Conservation (phyloP, 2,113 vertebrate species). For the Orientallactaga bullata region DNA sequence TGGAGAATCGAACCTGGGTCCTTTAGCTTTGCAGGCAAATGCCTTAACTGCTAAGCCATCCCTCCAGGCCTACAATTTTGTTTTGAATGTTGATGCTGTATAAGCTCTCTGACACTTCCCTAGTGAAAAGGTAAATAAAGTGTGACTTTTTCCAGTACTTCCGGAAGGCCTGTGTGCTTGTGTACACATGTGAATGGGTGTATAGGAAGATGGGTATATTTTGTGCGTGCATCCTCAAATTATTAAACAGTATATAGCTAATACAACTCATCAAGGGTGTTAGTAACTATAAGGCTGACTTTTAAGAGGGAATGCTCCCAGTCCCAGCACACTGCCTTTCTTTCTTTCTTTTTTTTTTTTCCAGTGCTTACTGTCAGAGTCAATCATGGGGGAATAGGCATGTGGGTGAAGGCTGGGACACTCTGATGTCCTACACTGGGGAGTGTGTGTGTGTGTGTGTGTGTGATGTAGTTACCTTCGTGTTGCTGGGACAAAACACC, state of each 20-base stretch:
- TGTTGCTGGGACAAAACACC: too few species aligned
- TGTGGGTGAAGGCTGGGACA: rapidly evolving
- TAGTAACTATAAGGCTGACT: neutral
- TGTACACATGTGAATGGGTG: neutral
- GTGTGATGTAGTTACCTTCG: too few species aligned
- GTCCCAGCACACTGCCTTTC: too few species aligned
- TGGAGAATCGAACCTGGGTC: too few species aligned
- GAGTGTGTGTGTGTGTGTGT: too few species aligned
- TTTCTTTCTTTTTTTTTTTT: too few species aligned
- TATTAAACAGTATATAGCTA: neutral
- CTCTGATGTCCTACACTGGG: neutral
- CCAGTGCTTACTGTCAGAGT: neutral
- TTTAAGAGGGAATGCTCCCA: too few species aligned
- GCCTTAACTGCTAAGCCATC: too few species aligned
- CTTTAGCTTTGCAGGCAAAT: too few species aligned
- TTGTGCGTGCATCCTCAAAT: neutral
- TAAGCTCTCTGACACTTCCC: slow-evolving; percentile 2
- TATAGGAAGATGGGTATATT: neutral
- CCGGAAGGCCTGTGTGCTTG: neutral
- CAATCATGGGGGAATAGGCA: neutral
- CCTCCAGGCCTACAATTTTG: too few species aligned
- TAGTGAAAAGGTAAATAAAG: neutral
- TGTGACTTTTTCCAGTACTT: neutral
- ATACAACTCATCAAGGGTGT: neutral
- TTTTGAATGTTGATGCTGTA: neutral